Conservation (phyloP, 2,888 invertebrate genomes). For the Drosophila ustulata region DNA sequence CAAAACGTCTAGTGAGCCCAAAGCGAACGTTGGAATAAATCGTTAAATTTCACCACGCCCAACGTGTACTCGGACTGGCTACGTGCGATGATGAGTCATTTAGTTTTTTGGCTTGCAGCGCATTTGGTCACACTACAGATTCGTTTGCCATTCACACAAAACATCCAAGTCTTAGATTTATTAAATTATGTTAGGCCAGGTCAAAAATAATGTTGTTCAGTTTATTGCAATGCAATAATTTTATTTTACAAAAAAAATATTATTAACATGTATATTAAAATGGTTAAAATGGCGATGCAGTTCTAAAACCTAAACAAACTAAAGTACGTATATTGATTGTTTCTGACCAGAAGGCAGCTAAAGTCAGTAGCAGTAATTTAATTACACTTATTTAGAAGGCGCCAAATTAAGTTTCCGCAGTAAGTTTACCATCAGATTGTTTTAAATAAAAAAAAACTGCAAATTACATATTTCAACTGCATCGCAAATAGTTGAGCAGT, state of each 20-base stretch:
- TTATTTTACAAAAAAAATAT: not conserved
- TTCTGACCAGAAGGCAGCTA: not conserved
- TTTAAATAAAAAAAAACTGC: not conserved
- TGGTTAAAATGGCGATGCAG: not conserved
- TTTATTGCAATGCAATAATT: not conserved
- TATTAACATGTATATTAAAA: not conserved
- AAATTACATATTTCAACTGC: not conserved
- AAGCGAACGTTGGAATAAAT: slow-evolving; percentile 51
- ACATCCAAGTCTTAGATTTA: not conserved
- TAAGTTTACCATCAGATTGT: slow-evolving; percentile 1
- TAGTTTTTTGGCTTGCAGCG: not conserved
- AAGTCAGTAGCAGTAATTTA: slow-evolving; percentile 1
- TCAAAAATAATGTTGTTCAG: not conserved
- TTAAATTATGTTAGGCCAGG: not conserved
- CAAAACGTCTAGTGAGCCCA: slow-evolving; percentile 49
- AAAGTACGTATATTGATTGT: slow-evolving; percentile 11
- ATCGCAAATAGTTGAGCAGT: not conserved
- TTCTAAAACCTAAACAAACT: slow-evolving; percentile 1
- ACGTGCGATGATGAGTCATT: slow-evolving; percentile 36
- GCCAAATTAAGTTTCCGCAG: not conserved
- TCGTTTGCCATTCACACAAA: slow-evolving; percentile 12
- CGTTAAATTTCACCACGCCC: slow-evolving; percentile 64
- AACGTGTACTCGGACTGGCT: slow-evolving; percentile 33
- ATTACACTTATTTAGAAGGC: not conserved
- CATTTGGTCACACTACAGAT: slow-evolving; percentile 37